These are phyloP conservation scores for Pachycephala philippinensis DNA, from an alignment of 2,113 vertebrate species.

Conservation along the genomic window DNA sequence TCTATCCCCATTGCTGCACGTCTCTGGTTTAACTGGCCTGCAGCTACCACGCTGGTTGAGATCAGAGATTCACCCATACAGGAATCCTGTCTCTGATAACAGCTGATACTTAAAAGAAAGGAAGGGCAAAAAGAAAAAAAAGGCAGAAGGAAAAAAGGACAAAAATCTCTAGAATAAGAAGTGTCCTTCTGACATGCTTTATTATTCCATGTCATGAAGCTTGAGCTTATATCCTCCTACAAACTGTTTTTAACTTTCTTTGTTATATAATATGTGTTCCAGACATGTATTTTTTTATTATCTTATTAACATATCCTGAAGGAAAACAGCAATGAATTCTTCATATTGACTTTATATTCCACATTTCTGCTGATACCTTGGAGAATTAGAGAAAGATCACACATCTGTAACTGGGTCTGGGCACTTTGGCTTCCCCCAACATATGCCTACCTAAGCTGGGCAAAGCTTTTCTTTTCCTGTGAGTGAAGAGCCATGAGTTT, in stretches of 20 bases:
- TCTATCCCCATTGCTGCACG: not conserved
- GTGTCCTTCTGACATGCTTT: slow-evolving; percentile 25
- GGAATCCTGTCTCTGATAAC: slow-evolving; percentile 8
- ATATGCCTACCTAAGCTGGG: not conserved
- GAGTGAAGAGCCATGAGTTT: not conserved
- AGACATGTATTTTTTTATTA: not conserved
- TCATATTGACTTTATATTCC: not conserved
- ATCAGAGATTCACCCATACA: slow-evolving; percentile 8
- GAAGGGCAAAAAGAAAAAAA: no score
- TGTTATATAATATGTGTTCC: not conserved
- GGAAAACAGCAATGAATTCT: not conserved
- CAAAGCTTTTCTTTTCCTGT: not conserved
- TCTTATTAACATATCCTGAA: not conserved
- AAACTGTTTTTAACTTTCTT: not conserved
- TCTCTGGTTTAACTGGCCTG: slow-evolving; percentile 10
- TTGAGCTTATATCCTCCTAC: not conserved
- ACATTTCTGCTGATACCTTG: not conserved
- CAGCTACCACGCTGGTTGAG: not conserved
- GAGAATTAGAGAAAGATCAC: not conserved
- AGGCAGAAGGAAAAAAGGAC: not conserved
- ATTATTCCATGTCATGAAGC: not conserved
- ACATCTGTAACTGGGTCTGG: not conserved
- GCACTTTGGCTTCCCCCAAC: not conserved
- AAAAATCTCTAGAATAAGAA: not conserved
- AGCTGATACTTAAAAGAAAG: slow-evolving; percentile 16